These are phyloP conservation scores for Phylloscopus collybita DNA, from an alignment of 2,797 vertebrate species.

Conservation along the genomic window DNA sequence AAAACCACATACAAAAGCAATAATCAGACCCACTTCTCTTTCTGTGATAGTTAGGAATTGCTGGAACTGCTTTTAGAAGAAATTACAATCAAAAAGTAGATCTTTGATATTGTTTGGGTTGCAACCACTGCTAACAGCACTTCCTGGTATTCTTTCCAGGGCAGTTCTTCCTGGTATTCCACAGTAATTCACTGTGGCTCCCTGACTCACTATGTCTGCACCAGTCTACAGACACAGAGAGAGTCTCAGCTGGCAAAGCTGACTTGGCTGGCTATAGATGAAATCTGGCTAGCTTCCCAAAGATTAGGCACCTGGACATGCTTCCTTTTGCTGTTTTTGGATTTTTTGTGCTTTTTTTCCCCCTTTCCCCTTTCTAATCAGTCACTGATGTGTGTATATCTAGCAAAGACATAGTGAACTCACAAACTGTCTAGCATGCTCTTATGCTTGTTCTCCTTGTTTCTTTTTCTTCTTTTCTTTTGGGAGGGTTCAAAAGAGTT, in stretches of 20 bases:
- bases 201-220: conserved; percentile 79
- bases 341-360: neutral
- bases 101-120: conserved; percentile 81
- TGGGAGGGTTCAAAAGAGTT: neutral
- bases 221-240: conserved; percentile 36
- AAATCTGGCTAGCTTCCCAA: conserved; percentile 72
- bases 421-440: conserved; percentile 69
- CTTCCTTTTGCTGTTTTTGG: conserved; percentile 35
- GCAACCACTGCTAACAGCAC: conserved; percentile 67
- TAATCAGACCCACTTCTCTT: conserved; percentile 49
- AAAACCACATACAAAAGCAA: conserved; percentile 44
- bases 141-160: too few species aligned
- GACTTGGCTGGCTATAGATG: conserved; percentile 56
- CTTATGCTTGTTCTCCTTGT: conserved; percentile 52
- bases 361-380: conserved; percentile 74
- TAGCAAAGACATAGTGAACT: conserved; percentile 47
- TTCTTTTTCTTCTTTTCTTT: neutral
- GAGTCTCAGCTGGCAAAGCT: conserved; percentile 40
- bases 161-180: conserved; percentile 81
- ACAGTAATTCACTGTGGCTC: conserved; percentile 75
- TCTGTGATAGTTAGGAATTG: conserved; percentile 52
- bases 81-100: conserved; percentile 77
- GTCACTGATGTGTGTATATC: conserved; percentile 75
- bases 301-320: conserved; percentile 74
- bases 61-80: conserved; percentile 77